phyloP scores from a whole-genome alignment of 2,113 vertebrate species.

The Vicugna pacos region DNA sequence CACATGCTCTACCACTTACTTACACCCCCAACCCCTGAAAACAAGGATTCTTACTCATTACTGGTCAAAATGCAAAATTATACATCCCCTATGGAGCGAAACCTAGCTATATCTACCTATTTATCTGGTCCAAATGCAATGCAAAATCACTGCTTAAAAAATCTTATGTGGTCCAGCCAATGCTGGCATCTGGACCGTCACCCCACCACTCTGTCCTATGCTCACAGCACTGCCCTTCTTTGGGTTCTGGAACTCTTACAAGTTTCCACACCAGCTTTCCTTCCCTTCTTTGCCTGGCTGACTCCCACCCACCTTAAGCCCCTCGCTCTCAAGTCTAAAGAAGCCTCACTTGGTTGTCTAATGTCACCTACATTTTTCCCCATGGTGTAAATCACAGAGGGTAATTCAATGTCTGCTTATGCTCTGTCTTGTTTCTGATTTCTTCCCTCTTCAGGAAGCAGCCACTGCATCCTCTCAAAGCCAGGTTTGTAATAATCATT shows the following conservation, averaged over 20 bases:
- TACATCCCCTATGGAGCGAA: background rate
- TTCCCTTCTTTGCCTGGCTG: background rate
- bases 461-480: background rate
- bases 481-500: background rate
- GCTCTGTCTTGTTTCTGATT: background rate
- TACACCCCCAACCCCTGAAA: too few relatives aligned
- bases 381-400: background rate
- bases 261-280: background rate
- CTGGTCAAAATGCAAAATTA: too few relatives aligned
- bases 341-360: background rate
- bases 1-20: too few relatives aligned
- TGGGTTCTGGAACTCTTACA: background rate
- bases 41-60: too few relatives aligned
- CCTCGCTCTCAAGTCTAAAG: background rate
- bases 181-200: background rate
- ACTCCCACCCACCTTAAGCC: background rate
- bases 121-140: background rate
- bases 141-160: background rate
- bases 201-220: background rate
- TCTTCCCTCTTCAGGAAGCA: background rate
- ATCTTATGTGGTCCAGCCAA: background rate
- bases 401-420: background rate
- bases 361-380: background rate
- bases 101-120: background rate
- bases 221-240: background rate